Evolutionary conservation across 1,140 invertebrate genomes (phyloP).

Genomic region (Zophobas atratus): DNA sequence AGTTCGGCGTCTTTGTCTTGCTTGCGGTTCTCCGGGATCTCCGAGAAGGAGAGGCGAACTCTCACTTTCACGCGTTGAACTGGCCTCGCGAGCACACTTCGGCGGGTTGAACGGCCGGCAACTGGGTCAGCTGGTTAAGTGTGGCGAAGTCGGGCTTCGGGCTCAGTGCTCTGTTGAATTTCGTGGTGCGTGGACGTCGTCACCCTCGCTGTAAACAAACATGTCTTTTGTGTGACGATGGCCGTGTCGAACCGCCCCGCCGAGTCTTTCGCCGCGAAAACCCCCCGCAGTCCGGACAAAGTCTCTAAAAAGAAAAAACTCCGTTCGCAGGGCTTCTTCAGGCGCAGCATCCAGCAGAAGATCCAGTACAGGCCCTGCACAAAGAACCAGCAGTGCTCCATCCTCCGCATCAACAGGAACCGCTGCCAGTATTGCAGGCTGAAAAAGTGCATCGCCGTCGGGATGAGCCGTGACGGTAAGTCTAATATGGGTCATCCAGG

Average conservation of each 20-base stretch:
- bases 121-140: constrained; percentile 77
- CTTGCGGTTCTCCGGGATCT: background rate
- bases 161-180: constrained; percentile 66
- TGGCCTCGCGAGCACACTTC: constrained; percentile 66
- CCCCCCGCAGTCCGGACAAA: constrained; percentile 48
- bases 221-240: constrained; percentile 61
- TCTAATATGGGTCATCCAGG: constrained; percentile 58
- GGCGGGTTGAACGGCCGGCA: constrained; percentile 74
- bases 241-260: constrained; percentile 64
- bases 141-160: constrained; percentile 69
- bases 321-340: constrained; percentile 85
- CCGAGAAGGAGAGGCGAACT: constrained; percentile 67
- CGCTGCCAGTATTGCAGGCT: constrained; percentile 97
- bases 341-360: constrained; percentile 96
- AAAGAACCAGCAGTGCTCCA: constrained; percentile 98
- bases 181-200: constrained; percentile 61
- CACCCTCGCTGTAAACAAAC: constrained; percentile 16
- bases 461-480: constrained; percentile 98
- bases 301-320: constrained; percentile 67
- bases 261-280: constrained; percentile 58
- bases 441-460: constrained; percentile 98
- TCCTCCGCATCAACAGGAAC: constrained; percentile 96
- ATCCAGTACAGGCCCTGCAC: constrained; percentile 98
- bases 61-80: constrained; percentile 75
- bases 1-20: constrained; percentile 1